Conservation (phyloP, 1,140 invertebrate genomes). For the Halotydeus destructor region DNA sequence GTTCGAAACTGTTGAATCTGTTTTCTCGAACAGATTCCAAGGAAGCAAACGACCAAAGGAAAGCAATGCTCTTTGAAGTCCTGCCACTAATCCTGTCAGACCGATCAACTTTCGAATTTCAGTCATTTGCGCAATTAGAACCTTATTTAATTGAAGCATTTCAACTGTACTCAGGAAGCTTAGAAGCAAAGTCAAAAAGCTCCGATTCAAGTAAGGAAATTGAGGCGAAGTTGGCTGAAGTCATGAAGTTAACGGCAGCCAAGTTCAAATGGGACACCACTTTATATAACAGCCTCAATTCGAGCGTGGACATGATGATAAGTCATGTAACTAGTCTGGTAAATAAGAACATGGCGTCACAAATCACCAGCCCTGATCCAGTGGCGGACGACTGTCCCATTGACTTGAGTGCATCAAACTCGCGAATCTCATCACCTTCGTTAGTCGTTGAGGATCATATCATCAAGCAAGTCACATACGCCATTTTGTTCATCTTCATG, state of each 20-base stretch:
- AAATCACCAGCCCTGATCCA: too few relatives aligned
- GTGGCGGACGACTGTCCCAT: background rate
- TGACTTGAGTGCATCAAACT: background rate
- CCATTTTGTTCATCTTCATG: background rate
- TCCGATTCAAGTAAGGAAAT: background rate
- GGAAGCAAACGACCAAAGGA: background rate
- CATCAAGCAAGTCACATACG: background rate
- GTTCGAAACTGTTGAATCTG: background rate
- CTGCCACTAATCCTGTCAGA: constrained; percentile 3
- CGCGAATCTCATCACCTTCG: background rate
- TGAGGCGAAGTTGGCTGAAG: background rate
- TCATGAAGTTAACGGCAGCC: background rate
- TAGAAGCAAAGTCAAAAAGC: too few relatives aligned
- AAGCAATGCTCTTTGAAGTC: constrained; percentile 1
- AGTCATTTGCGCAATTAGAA: too few relatives aligned
- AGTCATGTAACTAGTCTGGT: too few relatives aligned
- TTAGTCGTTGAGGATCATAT: background rate
- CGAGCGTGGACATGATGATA: too few relatives aligned
- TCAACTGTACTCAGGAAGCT: too few relatives aligned
- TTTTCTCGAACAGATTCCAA: background rate
- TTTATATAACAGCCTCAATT: background rate
- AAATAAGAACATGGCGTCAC: too few relatives aligned
- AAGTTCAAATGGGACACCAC: background rate
- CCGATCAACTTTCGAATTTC: background rate
- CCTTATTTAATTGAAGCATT: too few relatives aligned